Conservation (phyloP, 2,888 invertebrate species). For the Trichogramma evanescens region DNA sequence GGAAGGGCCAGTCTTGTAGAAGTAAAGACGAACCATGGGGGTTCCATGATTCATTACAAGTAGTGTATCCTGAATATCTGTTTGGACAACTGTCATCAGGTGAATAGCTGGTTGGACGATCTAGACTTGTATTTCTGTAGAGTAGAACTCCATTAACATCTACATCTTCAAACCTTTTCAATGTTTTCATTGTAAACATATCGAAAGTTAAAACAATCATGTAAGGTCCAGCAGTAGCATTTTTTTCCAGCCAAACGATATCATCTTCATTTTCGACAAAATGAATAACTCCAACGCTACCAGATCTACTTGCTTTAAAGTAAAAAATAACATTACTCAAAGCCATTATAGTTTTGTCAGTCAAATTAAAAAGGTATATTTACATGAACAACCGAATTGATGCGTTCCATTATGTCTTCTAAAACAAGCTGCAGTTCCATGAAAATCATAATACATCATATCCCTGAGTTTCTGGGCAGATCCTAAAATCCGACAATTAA, state of each 20-base stretch:
- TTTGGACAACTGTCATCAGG: conserved; percentile 79
- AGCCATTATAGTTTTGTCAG: not conserved
- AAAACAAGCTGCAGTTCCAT: conserved; percentile 73
- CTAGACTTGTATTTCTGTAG: conserved; percentile 49
- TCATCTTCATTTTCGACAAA: conserved; percentile 61
- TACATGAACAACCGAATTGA: conserved; percentile 91
- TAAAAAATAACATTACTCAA: conserved; percentile 3
- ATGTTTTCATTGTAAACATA: conserved; percentile 54
- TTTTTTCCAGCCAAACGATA: conserved; percentile 64
- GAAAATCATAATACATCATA: conserved; percentile 71
- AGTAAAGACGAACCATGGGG: conserved; percentile 67
- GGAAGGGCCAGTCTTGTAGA: conserved; percentile 77
- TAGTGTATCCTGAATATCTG: conserved; percentile 56
- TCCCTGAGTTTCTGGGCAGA: conserved; percentile 59
- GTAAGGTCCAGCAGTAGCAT: conserved; percentile 74
- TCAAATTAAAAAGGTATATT: conserved; percentile 27
- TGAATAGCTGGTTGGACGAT: conserved; percentile 34
- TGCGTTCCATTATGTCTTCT: conserved; percentile 89
- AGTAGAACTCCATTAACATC: conserved; percentile 64
- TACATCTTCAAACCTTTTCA: conserved; percentile 51
- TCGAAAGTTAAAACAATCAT: conserved; percentile 61
- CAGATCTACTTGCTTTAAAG: conserved; percentile 62
- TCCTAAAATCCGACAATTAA: too few relatives aligned
- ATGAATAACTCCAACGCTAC: conserved; percentile 81
- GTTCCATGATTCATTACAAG: conserved; percentile 70